Evolutionary conservation across 2,113 vertebrate genomes (phyloP).

Genomic region (Recurvirostra avosetta): DNA sequence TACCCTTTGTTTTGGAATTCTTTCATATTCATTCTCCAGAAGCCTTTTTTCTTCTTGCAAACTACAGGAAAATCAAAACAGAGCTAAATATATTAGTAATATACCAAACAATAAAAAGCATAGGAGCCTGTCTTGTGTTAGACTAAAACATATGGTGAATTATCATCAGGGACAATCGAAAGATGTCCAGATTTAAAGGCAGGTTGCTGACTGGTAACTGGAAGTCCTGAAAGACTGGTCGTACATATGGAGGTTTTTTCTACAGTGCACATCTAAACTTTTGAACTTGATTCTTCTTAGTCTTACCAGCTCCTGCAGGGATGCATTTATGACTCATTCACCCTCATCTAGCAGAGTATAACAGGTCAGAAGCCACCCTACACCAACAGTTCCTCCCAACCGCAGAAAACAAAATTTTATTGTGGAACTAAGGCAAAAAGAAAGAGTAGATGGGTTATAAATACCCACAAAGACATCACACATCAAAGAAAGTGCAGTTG

Average conservation of each 20-base stretch:
- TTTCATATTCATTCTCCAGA: constrained; percentile 79
- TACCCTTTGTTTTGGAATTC: constrained; percentile 79
- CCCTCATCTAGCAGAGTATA: neutral
- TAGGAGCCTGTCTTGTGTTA: neutral
- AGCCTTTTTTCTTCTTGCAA: constrained; percentile 83
- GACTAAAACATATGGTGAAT: neutral
- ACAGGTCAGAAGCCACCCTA: neutral
- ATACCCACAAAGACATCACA: neutral
- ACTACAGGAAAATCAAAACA: constrained; percentile 51
- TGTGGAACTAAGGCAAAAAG: neutral
- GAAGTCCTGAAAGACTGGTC: neutral
- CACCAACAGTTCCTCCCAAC: neutral
- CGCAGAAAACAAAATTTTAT: neutral
- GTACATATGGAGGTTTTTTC: neutral
- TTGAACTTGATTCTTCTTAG: neutral
- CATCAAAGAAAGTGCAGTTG: neutral
- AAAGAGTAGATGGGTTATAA: neutral
- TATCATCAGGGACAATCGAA: neutral
- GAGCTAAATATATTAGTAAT: neutral
- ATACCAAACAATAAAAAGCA: neutral
- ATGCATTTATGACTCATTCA: neutral
- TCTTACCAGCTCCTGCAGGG: neutral
- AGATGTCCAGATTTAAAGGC: neutral
- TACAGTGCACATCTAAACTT: neutral
- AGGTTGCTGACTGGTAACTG: neutral